Evolutionary conservation across 2,113 vertebrate species (phyloP), one percentile per base, ranked within the genome.

Genomic region (Hippocampus guttulatus): DNA sequence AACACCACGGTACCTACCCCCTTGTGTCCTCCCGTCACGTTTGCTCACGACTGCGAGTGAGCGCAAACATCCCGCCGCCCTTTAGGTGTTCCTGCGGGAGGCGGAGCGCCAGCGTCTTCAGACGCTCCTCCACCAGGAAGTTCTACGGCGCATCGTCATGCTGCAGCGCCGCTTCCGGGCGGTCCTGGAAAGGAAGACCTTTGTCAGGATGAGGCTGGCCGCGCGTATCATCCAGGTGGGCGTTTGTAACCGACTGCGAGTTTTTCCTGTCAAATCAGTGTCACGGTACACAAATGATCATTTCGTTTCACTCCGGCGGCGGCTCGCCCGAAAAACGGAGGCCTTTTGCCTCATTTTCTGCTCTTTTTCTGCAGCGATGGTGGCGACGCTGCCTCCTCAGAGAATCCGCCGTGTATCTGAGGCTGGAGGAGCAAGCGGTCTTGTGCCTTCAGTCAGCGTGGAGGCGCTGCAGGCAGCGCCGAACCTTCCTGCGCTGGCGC

Each of bases 71-170:
- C 64, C 18, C 5, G 23, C 33, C 43, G 8, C 2, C 2, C 3
- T 25, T 66, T 67, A 98, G 96, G 95, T 98, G 64, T 98, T 98
- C 73, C 58, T 98, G 84, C 96, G 95, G 80, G 96, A 99, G 67
- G 90, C 82, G 6, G 95, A 95, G 69, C 91, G 96, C 2, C 96
- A 98, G 86, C 88, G 92, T 8, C 90, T 99, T 5, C 95, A 97
- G 84, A 94, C 94, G 68, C 85, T 94, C 76, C 92, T 99, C 65
- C 97, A 99, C 72, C 94, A 92, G 86, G 96, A 96, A 72, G 96
- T 99, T 65, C 88, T 99, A 76, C 91, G 88, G 41, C 90, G 96
- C 21, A 98, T 98, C 52, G 81, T 91, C 0, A 62, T 91, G 11
- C 87, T 99, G 71, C 96, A 99, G 82, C 92, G 84, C 7, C 95